Percentiles rank a stretch among this genome's conserved stretches.
phyloP scores from a whole-genome alignment of 2,888 invertebrate genomes.

The Dryadula phaetusa region DNA sequence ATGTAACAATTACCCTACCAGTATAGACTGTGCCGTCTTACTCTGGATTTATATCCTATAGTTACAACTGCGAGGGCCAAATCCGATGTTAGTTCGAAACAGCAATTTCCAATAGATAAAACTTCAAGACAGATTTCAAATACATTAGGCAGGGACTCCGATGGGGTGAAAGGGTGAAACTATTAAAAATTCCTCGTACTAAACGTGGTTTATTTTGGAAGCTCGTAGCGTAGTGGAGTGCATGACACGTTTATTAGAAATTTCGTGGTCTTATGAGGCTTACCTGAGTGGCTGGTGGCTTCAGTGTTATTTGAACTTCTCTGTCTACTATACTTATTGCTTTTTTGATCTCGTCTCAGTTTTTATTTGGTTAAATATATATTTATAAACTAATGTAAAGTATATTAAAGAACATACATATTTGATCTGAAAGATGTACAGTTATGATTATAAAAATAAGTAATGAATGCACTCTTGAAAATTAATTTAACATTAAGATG shows the following conservation, averaged over 20 bases:
- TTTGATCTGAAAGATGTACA: no score
- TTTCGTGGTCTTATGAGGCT: constrained; percentile 49
- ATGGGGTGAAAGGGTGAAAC: constrained; percentile 64
- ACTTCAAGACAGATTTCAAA: constrained; percentile 80
- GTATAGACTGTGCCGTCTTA: constrained; percentile 59
- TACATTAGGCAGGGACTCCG: constrained; percentile 76
- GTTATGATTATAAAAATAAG: no score
- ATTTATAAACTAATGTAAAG: no score
- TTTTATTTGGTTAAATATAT: no score
- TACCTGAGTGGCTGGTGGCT: constrained; percentile 39
- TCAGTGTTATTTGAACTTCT: constrained; percentile 38
- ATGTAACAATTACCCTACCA: constrained; percentile 15
- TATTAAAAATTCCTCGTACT: constrained; percentile 79
- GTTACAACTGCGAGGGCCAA: constrained; percentile 74
- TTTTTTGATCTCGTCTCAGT: constrained; percentile 1
- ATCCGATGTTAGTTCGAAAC: constrained; percentile 77
- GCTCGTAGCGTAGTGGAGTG: constrained; percentile 58
- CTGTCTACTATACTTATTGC: constrained; percentile 18
- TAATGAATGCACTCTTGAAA: no score
- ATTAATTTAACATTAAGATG: no score
- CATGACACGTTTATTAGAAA: constrained; percentile 73
- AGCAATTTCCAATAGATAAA: constrained; percentile 80
- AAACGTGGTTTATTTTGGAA: constrained; percentile 59
- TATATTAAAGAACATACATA: no score
- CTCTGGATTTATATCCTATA: constrained; percentile 79